phyloP scores from a whole-genome alignment of 2,797 vertebrate genomes.

The Amniataba percoides region DNA sequence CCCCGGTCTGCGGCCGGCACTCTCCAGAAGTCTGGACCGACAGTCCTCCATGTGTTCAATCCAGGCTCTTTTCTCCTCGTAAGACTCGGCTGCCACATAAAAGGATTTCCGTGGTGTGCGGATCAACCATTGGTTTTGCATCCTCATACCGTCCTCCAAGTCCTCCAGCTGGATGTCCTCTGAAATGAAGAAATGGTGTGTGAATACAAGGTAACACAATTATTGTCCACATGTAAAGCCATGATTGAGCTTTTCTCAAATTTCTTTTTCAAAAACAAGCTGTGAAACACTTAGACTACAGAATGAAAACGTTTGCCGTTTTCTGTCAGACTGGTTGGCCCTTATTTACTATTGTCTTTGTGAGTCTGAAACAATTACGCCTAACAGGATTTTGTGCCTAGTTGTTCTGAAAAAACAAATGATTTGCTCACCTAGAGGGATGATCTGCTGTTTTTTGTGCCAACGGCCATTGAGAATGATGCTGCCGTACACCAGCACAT shows the following conservation, averaged over 20 bases:
- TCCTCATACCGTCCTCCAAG: slow-evolving; percentile 85
- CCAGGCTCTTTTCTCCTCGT: slow-evolving; percentile 90
- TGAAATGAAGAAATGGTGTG: slow-evolving; percentile 35
- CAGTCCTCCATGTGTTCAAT: slow-evolving; percentile 90
- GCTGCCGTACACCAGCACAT: slow-evolving; percentile 92
- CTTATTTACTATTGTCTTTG: background rate
- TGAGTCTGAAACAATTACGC: background rate
- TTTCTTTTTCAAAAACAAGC: background rate
- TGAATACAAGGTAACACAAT: background rate
- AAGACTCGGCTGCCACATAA: slow-evolving; percentile 88
- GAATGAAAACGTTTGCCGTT: too few species aligned
- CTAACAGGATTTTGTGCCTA: background rate
- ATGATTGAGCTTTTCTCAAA: background rate
- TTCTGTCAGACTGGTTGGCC: too few species aligned
- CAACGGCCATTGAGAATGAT: slow-evolving; percentile 87
- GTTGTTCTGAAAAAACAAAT: background rate
- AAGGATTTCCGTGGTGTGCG: slow-evolving; percentile 94
- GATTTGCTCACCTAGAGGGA: slow-evolving; percentile 82
- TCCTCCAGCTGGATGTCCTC: slow-evolving; percentile 89
- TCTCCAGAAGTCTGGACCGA: slow-evolving; percentile 77
- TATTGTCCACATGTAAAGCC: background rate
- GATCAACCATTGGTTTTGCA: slow-evolving; percentile 94
- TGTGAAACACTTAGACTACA: background rate
- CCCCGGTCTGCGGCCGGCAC: slow-evolving; percentile 64
- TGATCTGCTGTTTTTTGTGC: slow-evolving; percentile 89